Percentiles rank a stretch among this genome's conserved stretches.
These are phyloP conservation scores for Columba guinea DNA, from an alignment of 2,797 vertebrate genomes.

Conservation along the genomic window DNA sequence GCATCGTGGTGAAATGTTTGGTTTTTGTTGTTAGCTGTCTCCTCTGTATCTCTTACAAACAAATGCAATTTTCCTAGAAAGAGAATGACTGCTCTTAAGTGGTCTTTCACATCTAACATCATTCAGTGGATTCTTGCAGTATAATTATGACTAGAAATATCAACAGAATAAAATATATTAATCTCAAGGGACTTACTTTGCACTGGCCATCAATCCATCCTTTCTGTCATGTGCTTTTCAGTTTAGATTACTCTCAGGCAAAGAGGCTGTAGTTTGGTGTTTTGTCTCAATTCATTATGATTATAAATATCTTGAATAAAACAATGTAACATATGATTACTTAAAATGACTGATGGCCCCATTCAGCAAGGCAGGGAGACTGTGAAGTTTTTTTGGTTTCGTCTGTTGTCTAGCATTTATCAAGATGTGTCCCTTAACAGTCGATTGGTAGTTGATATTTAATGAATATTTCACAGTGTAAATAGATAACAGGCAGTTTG, in stretches of 20 bases:
- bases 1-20: background rate
- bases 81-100: background rate
- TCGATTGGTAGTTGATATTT: background rate
- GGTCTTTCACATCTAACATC: background rate
- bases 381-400: background rate
- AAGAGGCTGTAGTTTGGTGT: background rate
- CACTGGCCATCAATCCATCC: background rate
- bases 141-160: conserved; percentile 15
- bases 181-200: conserved; percentile 21
- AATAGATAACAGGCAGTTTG: background rate
- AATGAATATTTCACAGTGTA: conserved; percentile 1
- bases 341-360: conserved; percentile 35
- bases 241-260: conserved; percentile 28
- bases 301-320: conserved; percentile 50
- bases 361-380: background rate
- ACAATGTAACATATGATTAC: background rate
- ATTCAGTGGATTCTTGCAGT: conserved; percentile 4
- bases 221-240: conserved; percentile 45
- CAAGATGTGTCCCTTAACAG: background rate
- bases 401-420: background rate
- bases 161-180: conserved; percentile 4
- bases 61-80: background rate
- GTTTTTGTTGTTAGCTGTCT: background rate
- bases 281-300: conserved; percentile 52
- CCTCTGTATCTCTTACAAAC: background rate